phyloP scores from a whole-genome alignment of 2,888 invertebrate genomes.

The Acleris literana region DNA sequence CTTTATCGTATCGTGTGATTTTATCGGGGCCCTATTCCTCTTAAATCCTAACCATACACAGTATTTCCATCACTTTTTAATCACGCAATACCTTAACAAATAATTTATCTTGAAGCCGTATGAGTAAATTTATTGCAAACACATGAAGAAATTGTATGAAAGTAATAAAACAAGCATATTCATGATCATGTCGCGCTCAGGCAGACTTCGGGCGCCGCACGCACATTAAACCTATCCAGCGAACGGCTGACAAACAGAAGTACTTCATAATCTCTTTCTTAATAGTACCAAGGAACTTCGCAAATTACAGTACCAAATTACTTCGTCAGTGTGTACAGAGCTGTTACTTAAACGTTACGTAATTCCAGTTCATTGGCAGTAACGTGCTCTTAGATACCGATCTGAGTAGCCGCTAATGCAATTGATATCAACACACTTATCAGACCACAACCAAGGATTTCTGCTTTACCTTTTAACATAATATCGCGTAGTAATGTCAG shows the following conservation, averaged over 20 bases:
- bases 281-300: conserved; percentile 29
- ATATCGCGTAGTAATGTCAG: conserved; percentile 43
- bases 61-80: no score
- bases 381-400: conserved; percentile 32
- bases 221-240: conserved; percentile 45
- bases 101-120: conserved; percentile 40
- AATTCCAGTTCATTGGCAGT: conserved; percentile 37
- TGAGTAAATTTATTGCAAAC: conserved; percentile 53
- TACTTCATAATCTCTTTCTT: conserved; percentile 34
- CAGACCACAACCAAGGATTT: conserved; percentile 65
- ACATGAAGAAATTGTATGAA: conserved; percentile 67
- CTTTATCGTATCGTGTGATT: no score
- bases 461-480: conserved; percentile 58
- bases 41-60: no score
- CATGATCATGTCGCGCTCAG: conserved; percentile 63
- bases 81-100: neutral
- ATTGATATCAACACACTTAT: conserved; percentile 44
- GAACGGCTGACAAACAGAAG: conserved; percentile 16
- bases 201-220: conserved; percentile 75
- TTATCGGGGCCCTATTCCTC: no score
- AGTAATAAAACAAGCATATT: conserved; percentile 70
- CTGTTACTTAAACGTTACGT: conserved; percentile 30
- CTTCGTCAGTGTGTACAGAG: conserved; percentile 19
- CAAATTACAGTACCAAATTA: conserved; percentile 28
- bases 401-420: conserved; percentile 34